A percentile compares a stretch with the other conserved stretches of the same genome.
phyloP scores from a whole-genome alignment of 2,888 invertebrate species.

The Mylabris sibirica region DNA sequence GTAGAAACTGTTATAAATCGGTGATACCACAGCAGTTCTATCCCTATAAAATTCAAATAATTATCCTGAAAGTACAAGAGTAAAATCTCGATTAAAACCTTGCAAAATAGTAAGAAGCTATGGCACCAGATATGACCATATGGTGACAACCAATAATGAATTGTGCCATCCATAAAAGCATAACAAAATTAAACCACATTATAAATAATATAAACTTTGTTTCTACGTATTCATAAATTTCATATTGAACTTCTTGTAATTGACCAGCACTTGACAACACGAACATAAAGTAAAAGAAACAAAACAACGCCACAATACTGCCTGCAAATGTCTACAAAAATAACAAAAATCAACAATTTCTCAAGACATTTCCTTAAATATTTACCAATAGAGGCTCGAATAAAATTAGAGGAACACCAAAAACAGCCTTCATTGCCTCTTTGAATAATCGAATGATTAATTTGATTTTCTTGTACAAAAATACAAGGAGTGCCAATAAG shows the following conservation, averaged over 20 bases:
- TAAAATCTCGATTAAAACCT: conserved; percentile 54
- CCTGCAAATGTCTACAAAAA: conserved; percentile 32
- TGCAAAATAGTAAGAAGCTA: conserved; percentile 70
- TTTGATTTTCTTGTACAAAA: conserved; percentile 65
- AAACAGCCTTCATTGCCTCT: conserved; percentile 67
- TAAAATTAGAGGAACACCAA: conserved; percentile 64
- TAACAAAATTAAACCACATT: conserved; percentile 62
- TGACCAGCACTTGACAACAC: conserved; percentile 21
- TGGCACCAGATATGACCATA: conserved; percentile 69
- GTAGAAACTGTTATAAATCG: conserved; percentile 34
- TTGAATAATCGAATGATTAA: conserved; percentile 65
- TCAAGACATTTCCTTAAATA: conserved; percentile 22
- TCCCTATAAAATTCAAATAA: conserved; percentile 30
- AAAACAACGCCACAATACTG: conserved; percentile 13
- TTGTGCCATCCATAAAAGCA: conserved; percentile 68
- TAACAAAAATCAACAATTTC: not conserved
- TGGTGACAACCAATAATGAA: conserved; percentile 71
- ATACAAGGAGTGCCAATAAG: conserved; percentile 60
- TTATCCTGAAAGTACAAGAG: not conserved
- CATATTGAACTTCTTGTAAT: conserved; percentile 14
- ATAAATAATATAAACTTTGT: conserved; percentile 54
- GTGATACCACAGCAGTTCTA: conserved; percentile 32
- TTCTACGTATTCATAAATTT: conserved; percentile 46
- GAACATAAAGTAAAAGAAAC: conserved; percentile 10
- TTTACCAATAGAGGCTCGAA: conserved; percentile 65